A percentile compares a stretch with the other conserved stretches of the same genome.
Conservation (phyloP, 2,797 vertebrate species). For the Luscinia luscinia region DNA sequence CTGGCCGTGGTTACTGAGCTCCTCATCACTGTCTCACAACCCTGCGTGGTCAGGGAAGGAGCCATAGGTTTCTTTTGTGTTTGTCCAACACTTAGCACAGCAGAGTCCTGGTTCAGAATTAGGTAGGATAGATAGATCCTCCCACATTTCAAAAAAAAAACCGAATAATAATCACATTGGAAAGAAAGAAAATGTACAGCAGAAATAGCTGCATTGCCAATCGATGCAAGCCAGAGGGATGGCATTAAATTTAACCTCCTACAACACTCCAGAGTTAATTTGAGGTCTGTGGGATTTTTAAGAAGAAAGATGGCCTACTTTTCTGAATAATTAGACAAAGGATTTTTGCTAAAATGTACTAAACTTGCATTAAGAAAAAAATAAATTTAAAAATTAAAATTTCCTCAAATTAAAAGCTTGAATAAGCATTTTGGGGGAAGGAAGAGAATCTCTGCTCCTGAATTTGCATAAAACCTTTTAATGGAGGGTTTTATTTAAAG, state of each 20-base stretch:
- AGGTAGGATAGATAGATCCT: background rate
- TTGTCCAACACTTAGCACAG: background rate
- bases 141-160: background rate
- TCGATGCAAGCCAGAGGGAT: background rate
- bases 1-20: background rate
- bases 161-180: background rate
- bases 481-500: background rate
- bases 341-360: background rate
- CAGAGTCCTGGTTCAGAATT: background rate
- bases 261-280: conserved; percentile 35
- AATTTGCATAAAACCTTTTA: conserved; percentile 31
- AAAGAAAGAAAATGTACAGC: background rate
- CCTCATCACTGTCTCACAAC: background rate
- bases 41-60: background rate
- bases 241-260: conserved; percentile 37
- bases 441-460: background rate
- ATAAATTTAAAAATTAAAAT: background rate
- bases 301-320: background rate
- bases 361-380: background rate
- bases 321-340: conserved; percentile 15
- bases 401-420: background rate
- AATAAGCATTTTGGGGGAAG: background rate
- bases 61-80: background rate
- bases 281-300: background rate
- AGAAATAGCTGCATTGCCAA: conserved; percentile 18